These are phyloP conservation scores for Gambusia affinis DNA, from an alignment of 2,113 vertebrate genomes.

Conservation along the genomic window DNA sequence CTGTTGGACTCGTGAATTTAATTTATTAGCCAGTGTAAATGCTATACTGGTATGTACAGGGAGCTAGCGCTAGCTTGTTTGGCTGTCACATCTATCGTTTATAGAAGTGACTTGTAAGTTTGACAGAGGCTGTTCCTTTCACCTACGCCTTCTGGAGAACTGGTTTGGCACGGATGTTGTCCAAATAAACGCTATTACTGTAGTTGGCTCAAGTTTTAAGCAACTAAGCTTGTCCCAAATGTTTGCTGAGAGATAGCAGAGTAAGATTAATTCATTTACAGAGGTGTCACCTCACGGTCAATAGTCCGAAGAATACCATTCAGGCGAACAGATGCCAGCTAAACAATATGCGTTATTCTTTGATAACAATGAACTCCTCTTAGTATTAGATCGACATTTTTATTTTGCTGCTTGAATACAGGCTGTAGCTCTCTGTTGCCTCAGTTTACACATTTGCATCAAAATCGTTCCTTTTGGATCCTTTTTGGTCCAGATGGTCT, in stretches of 20 bases:
- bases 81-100: neutral
- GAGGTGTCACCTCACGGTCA: neutral
- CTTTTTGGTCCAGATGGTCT: slow-evolving; percentile 26
- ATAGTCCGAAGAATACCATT: neutral
- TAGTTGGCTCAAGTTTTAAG: slow-evolving; percentile 28
- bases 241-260: slow-evolving; percentile 21
- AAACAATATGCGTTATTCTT: no score
- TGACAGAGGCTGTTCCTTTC: neutral
- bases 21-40: slow-evolving; percentile 7
- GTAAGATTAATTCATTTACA: slow-evolving; percentile 11
- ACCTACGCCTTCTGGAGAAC: neutral
- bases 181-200: neutral
- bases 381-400: neutral
- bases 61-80: slow-evolving; percentile 59
- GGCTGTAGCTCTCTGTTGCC: neutral
- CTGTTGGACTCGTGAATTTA: neutral
- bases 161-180: neutral
- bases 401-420: neutral
- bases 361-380: slow-evolving; percentile 2
- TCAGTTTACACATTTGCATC: neutral
- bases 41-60: neutral
- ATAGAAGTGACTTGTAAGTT: slow-evolving; percentile 16
- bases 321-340: no score
- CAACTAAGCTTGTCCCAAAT: slow-evolving; percentile 4
- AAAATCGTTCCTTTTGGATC: neutral